Evolutionary conservation across 2,113 vertebrate genomes (phyloP), one percentile per base, ranked within the genome.

Genomic region (Anoplopoma fimbria): DNA sequence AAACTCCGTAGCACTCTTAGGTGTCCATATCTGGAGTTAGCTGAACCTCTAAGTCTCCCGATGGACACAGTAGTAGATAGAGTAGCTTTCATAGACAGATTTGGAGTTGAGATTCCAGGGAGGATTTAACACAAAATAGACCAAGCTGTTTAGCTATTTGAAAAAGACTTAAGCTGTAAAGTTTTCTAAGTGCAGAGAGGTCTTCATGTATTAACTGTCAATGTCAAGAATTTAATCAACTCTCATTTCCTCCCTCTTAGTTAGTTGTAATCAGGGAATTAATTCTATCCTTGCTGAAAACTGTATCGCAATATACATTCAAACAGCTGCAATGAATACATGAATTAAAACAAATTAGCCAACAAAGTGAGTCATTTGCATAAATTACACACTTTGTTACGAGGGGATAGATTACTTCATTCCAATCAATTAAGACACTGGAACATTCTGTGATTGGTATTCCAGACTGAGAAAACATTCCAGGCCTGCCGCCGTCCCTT

Each of bases 311-410:
- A 84, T 91, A 89, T 88, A 88, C 88, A 90, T 93, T 92, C 84
- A 85, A 89, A 88, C 89, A 92, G 86, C 88, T 84, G 90, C 85
- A 88, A 87, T 93, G 88, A 93, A 92, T 91, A 87, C 87, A 90
- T 89, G 85, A 94, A 95, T 96, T 94, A 94, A 95, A 94, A 94
- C 93, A 94, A 94, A 95, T 95, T 95, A 95, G 91, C 90, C 90
- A 94, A 95, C 93, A 95, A 95, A 95, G 94, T 94, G 91, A 93
- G 80, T 95, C 94, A 95, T 96, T 95, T 95, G 91, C 95, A 96
- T 96, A 95, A 93, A 96, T 96, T 96, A 95, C 94, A 96, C 94
- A 96, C 89, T 86, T 77, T 86, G 93, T 95, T 95, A 95, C 9
- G 55, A 89, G 87, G 82, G 82, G 88, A 91, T 92, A 93, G 92